Evolutionary conservation across 1,140 invertebrate genomes (phyloP), one percentile per base, ranked within the genome.

Genomic region (Homalodisca vitripennis): DNA sequence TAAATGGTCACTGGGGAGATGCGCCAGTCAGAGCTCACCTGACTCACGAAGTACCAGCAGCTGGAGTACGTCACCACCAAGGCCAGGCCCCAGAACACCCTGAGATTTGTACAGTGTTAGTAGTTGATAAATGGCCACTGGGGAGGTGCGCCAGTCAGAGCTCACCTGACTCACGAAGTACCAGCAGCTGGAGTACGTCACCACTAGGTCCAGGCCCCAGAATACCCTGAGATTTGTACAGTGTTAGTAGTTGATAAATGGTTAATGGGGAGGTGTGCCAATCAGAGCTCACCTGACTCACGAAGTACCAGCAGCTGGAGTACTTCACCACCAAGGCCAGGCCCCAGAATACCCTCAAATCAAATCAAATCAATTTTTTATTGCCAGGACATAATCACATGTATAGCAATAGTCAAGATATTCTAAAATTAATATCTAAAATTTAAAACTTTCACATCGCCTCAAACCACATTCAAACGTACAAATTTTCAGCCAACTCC

Each of bases 261-360:
- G n/a, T n/a, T n/a, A n/a, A n/a, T n/a, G 71, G 66, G 6, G 32
- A 48, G 34, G 20, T 29, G 20, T 62, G 14, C 26, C 22, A 72
- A 26, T 53, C 51, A 10, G 60, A 31, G 10, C 63, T 31, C 26
- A 64, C 41, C 2, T 69, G 41, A 2, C 34, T 29, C 17, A 72
- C 53, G n/a, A 34, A 53, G 24, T 60, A 34, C 20, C 20, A 46
- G 0, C 34, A 55, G 1, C 41, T n/a, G 10, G 66, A 14, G 30
- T 66, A 71, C 14, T 57, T 47, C 13, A 66, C 30, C 17, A 66
- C 14, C 13, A 71, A 27, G 2, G 67, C 51, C 26, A 66, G 22
- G 26, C 64, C 12, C 70, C 70, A 71, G 63, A 70, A 71, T 22
- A 69, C 22, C 34, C 70, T 71, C n/a, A n/a, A n/a, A n/a, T n/a